phyloP scores from a whole-genome alignment of 2,113 vertebrate species.

The Zosterops hypoxanthus region DNA sequence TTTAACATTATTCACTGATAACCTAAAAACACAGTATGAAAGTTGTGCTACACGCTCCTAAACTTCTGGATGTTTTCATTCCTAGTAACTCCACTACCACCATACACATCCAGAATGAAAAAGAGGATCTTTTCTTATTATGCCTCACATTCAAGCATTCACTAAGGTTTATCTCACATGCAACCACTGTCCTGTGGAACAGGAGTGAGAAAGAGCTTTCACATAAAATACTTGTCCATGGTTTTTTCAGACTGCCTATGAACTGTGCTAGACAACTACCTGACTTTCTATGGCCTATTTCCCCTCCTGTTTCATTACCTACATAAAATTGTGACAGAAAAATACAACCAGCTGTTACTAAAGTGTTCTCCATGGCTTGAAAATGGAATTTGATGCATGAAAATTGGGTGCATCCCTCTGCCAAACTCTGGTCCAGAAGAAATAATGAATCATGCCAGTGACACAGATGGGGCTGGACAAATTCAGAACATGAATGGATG shows the following conservation, averaged over 20 bases:
- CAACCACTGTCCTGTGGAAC: neutral
- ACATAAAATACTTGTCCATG: fast-evolving
- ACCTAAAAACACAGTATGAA: neutral
- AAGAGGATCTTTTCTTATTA: neutral
- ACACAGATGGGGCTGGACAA: neutral
- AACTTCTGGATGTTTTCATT: neutral
- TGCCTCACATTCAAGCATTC: neutral
- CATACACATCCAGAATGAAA: neutral
- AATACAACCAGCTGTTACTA: neutral
- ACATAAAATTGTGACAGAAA: neutral
- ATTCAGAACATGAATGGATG: neutral
- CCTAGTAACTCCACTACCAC: neutral
- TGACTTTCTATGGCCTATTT: neutral
- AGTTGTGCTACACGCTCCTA: neutral
- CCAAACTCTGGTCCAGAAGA: neutral
- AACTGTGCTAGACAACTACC: neutral
- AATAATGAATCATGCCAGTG: neutral
- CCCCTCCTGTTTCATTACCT: neutral
- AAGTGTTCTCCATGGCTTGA: neutral
- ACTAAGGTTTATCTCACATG: neutral
- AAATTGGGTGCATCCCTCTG: neutral
- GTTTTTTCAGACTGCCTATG: neutral
- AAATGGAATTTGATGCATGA: neutral
- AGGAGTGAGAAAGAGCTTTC: neutral
- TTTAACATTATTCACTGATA: neutral